Conservation (phyloP, 2,797 vertebrate species). For the Merluccius polli region DNA sequence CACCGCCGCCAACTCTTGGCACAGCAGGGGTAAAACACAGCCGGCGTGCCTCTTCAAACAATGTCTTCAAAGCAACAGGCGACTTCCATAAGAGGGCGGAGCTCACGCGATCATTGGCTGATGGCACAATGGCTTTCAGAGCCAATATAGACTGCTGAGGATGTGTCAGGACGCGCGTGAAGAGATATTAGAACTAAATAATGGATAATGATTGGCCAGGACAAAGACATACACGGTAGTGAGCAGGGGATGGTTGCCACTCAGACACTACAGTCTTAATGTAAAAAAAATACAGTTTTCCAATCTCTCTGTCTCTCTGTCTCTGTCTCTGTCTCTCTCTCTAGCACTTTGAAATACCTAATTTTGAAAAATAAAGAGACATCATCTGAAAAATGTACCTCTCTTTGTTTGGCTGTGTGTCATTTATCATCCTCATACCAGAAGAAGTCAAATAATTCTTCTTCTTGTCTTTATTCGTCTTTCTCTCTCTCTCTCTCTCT, state of each 20-base stretch:
- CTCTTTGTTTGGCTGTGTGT: slow-evolving; percentile 23
- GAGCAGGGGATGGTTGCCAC: background rate
- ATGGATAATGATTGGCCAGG: no score
- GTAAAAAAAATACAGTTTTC: background rate
- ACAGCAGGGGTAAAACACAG: slow-evolving; percentile 32
- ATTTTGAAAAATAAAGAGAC: slow-evolving; percentile 99
- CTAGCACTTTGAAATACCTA: slow-evolving; percentile 99
- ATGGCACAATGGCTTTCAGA: slow-evolving; percentile 29
- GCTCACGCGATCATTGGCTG: slow-evolving; percentile 23
- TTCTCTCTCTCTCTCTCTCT: slow-evolving; percentile 17
- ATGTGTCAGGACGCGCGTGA: slow-evolving; percentile 12
- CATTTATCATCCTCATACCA: slow-evolving; percentile 21
- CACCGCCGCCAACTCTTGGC: slow-evolving; percentile 30
- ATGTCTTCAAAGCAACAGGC: slow-evolving; percentile 31
- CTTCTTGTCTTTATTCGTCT: slow-evolving; percentile 25
- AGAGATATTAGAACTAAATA: slow-evolving; percentile 18
- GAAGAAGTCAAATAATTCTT: slow-evolving; percentile 8
- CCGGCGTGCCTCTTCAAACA: slow-evolving; percentile 32
- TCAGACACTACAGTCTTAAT: background rate
- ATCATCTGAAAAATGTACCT: slow-evolving; percentile 58
- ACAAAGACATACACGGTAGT: slow-evolving; percentile 14
- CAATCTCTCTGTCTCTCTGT: background rate
- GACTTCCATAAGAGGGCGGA: slow-evolving; percentile 28
- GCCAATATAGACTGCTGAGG: slow-evolving; percentile 23
- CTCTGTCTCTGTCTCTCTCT: background rate